Percentiles rank a stretch among this genome's conserved stretches.
phyloP scores from a whole-genome alignment of 2,888 invertebrate species.

The Parnassius glacialis region DNA sequence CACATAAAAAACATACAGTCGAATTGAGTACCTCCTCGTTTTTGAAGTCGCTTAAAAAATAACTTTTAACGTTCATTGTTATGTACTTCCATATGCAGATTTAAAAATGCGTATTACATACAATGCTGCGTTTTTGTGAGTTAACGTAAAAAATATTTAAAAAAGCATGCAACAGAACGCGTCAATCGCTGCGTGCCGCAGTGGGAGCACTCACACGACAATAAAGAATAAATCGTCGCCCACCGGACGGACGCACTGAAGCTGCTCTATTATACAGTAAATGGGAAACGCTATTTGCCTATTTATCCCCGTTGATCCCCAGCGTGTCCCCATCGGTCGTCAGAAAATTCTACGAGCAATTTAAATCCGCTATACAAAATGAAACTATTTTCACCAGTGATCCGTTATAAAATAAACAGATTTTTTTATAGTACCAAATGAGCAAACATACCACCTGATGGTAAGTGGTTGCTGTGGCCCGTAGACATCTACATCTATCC shows the following conservation, averaged over 20 bases:
- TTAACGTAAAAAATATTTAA: background rate
- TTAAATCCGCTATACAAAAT: conserved; percentile 5
- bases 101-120: no score
- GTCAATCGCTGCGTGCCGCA: conserved; percentile 12
- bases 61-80: no score
- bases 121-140: background rate
- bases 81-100: no score
- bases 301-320: conserved; percentile 49
- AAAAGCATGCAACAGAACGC: background rate
- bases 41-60: no score
- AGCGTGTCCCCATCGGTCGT: conserved; percentile 29
- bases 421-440: no score
- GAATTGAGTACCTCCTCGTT: no score
- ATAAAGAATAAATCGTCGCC: conserved; percentile 51
- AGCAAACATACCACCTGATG: no score
- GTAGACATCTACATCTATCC: no score
- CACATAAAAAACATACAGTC: no score
- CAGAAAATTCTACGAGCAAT: conserved; percentile 21
- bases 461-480: no score
- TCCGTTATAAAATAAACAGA: no score
- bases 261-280: conserved; percentile 66
- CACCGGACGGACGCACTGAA: conserved; percentile 58
- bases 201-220: conserved; percentile 55
- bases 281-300: conserved; percentile 69
- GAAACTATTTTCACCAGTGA: no score